Evolutionary conservation across 2,797 vertebrate species (phyloP).

Genomic region (Agapornis canus): DNA sequence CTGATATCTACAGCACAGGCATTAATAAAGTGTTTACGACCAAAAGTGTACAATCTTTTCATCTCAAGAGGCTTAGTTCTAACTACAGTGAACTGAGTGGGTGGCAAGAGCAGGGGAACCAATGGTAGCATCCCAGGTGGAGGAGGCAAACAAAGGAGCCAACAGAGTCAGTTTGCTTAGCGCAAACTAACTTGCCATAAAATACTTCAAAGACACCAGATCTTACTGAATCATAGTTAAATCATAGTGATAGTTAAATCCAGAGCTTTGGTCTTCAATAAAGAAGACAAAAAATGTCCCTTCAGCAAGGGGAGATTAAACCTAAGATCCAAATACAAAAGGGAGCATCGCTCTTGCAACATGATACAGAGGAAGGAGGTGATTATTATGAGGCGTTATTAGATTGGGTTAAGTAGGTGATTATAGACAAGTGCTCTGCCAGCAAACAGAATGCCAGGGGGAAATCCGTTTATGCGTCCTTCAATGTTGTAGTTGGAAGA

Average conservation of each 20-base stretch:
- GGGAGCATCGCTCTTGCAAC: not conserved
- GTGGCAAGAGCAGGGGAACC: not conserved
- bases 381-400: not conserved
- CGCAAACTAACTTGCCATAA: not conserved
- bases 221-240: not conserved
- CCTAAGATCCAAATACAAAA: not conserved
- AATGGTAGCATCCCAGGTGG: not conserved
- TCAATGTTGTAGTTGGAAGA: not conserved
- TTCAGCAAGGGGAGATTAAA: not conserved
- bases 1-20: not conserved
- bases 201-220: not conserved
- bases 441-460: not conserved
- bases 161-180: not conserved
- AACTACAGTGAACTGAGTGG: not conserved
- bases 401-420: not conserved
- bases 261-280: not conserved
- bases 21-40: not conserved
- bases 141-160: not conserved
- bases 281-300: not conserved
- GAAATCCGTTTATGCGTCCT: not conserved
- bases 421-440: not conserved
- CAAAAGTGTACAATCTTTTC: not conserved
- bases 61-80: not conserved
- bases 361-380: not conserved
- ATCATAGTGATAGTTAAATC: not conserved